These are phyloP conservation scores for Lota lota DNA, from an alignment of 2,113 vertebrate species.

Conservation along the genomic window DNA sequence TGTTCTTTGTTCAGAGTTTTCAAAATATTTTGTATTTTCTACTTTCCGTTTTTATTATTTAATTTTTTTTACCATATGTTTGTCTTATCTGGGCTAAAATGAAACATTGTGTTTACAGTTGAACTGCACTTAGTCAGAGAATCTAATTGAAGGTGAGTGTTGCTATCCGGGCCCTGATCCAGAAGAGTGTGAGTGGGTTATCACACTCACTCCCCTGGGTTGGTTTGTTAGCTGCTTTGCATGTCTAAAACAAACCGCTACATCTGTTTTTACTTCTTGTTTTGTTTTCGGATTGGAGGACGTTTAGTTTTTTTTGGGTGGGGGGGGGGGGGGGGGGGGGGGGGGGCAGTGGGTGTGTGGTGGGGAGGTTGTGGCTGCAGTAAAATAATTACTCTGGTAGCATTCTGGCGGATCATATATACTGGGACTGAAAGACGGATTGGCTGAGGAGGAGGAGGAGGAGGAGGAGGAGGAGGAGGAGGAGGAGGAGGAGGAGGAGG, in stretches of 20 bases:
- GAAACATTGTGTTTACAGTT: constrained; percentile 43
- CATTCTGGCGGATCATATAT: constrained; percentile 27
- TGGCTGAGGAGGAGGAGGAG: constrained; percentile 2
- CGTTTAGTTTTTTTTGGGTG: neutral
- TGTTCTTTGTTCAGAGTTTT: neutral
- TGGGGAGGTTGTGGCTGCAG: no score
- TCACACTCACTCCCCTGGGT: constrained; percentile 49
- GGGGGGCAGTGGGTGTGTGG: constrained; percentile 30
- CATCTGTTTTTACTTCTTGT: constrained; percentile 64
- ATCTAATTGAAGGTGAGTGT: constrained; percentile 61
- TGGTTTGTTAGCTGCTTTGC: constrained; percentile 54
- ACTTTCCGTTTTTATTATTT: neutral
- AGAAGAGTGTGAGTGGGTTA: constrained; percentile 46
- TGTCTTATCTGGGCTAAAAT: constrained; percentile 28
- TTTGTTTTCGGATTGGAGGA: constrained; percentile 44
- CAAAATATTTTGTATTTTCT: neutral
- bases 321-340: constrained; percentile 18
- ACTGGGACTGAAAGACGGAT: constrained; percentile 14
- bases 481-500: neutral
- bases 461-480: neutral
- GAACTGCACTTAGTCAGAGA: constrained; percentile 41
- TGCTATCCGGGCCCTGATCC: constrained; percentile 42
- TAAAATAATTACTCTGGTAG: constrained; percentile 25
- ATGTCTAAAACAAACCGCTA: constrained; percentile 60
- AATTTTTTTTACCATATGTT: constrained; percentile 16